These are phyloP conservation scores for Agapornis roseicollis DNA, from an alignment of 2,113 vertebrate genomes.

Conservation along the genomic window DNA sequence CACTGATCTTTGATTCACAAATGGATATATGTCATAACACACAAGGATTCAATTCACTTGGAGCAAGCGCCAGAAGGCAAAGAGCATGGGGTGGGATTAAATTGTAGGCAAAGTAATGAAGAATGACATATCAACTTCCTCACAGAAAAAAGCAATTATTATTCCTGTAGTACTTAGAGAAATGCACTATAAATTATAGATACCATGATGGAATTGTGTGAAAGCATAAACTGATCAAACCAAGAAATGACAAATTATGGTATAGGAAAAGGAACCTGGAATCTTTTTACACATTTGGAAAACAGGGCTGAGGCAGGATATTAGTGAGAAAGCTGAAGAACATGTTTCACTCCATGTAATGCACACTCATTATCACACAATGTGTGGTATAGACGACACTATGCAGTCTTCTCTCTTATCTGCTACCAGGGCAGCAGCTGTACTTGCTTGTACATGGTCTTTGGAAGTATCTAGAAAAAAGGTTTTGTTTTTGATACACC, in stretches of 20 bases:
- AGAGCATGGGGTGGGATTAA: neutral
- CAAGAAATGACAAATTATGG: neutral
- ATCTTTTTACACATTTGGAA: neutral
- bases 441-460: neutral
- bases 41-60: neutral
- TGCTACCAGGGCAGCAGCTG: neutral
- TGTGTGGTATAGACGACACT: rapidly evolving
- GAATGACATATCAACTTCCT: neutral
- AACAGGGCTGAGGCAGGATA: neutral
- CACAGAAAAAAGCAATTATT: neutral
- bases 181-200: neutral
- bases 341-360: neutral
- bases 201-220: neutral
- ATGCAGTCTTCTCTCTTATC: neutral
- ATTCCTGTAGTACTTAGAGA: neutral
- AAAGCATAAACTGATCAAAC: neutral
- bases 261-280: neutral
- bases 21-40: too few relatives aligned
- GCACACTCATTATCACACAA: neutral
- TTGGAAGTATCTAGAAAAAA: neutral
- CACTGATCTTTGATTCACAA: neutral
- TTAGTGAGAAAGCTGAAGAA: neutral
- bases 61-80: neutral
- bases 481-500: neutral
- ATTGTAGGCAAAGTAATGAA: neutral